Percentiles rank a stretch among this genome's conserved stretches.
These are phyloP conservation scores for Sphaerophoria taeniata DNA, from an alignment of 2,888 invertebrate species.

Conservation along the genomic window DNA sequence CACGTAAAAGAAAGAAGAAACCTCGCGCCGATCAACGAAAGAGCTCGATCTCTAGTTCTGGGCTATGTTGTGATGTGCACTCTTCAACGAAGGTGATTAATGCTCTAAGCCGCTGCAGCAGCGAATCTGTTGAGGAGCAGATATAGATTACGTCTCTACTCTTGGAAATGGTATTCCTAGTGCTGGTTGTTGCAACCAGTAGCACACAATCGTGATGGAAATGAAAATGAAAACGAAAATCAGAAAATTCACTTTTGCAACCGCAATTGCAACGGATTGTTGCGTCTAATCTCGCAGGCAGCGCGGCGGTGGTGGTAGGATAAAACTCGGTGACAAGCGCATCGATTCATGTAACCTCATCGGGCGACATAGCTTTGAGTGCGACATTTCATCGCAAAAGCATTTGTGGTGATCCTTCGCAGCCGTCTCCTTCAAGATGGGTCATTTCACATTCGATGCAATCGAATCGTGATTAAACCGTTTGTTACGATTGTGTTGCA, in stretches of 20 bases:
- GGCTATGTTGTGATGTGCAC: constrained; percentile 25
- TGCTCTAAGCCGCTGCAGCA: constrained; percentile 45
- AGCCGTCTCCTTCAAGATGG: constrained; percentile 31
- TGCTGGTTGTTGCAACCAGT: constrained; percentile 46
- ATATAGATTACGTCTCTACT: constrained; percentile 65
- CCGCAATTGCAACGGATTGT: constrained; percentile 21
- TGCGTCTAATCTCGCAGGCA: constrained; percentile 41
- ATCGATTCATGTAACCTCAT: constrained; percentile 45
- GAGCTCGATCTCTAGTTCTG: constrained; percentile 7
- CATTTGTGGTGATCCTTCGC: background rate
- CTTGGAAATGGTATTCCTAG: constrained; percentile 42
- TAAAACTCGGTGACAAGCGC: constrained; percentile 60
- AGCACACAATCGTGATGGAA: constrained; percentile 62
- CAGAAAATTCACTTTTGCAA: constrained; percentile 62
- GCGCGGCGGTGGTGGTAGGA: background rate
- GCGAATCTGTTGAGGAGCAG: constrained; percentile 52
- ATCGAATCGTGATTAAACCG: constrained; percentile 69
- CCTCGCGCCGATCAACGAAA: constrained; percentile 27
- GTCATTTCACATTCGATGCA: constrained; percentile 61
- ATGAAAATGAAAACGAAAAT: constrained; percentile 59
- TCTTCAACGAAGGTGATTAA: constrained; percentile 63
- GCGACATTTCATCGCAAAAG: constrained; percentile 48
- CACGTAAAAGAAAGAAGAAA: constrained; percentile 45
- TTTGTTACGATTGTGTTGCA: constrained; percentile 60
- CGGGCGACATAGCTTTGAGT: constrained; percentile 44